phyloP scores from a whole-genome alignment of 2,888 invertebrate species.

The Pandemis heparana region DNA sequence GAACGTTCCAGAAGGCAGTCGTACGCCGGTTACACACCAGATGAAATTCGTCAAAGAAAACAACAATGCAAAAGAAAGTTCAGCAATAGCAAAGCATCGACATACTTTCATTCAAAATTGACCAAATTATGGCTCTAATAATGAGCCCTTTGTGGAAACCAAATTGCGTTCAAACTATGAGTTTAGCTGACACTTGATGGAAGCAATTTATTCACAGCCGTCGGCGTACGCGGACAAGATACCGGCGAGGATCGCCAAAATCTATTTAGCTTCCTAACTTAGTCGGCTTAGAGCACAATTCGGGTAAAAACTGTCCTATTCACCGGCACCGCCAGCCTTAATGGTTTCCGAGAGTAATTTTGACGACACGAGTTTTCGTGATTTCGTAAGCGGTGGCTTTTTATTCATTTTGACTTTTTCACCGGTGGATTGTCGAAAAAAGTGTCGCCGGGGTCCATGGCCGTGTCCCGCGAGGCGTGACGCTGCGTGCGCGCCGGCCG shows the following conservation, averaged over 20 bases:
- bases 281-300: constrained; percentile 48
- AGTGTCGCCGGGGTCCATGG: constrained; percentile 68
- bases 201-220: constrained; percentile 65
- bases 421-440: constrained; percentile 59
- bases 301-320: constrained; percentile 20
- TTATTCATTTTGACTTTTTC: constrained; percentile 67
- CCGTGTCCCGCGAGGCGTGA: constrained; percentile 61
- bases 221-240: constrained; percentile 47
- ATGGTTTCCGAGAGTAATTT: constrained; percentile 61
- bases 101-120: constrained; percentile 54
- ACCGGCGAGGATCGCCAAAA: constrained; percentile 34
- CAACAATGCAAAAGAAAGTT: constrained; percentile 51
- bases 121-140: constrained; percentile 58
- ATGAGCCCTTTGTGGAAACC: constrained; percentile 63
- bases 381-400: constrained; percentile 69
- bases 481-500: constrained; percentile 46
- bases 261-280: constrained; percentile 45
- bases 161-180: constrained; percentile 65
- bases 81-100: constrained; percentile 43
- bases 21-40: constrained; percentile 5
- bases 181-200: constrained; percentile 65
- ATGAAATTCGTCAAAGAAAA: constrained; percentile 39
- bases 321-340: constrained; percentile 31
- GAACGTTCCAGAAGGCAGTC: constrained; percentile 24
- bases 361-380: constrained; percentile 77